phyloP scores from a whole-genome alignment of 2,113 vertebrate genomes.

The Podiceps cristatus region DNA sequence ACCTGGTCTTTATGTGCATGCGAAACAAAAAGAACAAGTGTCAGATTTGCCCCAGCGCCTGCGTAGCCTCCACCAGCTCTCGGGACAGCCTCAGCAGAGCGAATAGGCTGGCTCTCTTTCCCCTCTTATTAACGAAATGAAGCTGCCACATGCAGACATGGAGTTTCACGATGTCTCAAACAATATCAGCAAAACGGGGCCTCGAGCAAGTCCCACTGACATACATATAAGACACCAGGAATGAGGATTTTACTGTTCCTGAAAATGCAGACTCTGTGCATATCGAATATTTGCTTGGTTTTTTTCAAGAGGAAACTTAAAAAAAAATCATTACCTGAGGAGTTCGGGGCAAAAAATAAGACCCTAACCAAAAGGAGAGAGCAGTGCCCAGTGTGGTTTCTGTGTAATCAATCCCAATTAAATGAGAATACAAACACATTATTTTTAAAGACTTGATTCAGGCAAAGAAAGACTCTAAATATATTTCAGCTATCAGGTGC shows the following conservation, averaged over 20 bases:
- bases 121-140: background rate
- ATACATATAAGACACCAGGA: background rate
- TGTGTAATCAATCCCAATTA: background rate
- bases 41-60: background rate
- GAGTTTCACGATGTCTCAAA: background rate
- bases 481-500: background rate
- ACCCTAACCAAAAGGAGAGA: background rate
- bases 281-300: background rate
- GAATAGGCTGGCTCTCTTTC: background rate
- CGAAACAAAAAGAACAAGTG: background rate
- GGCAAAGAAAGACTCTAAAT: background rate
- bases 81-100: background rate
- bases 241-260: background rate
- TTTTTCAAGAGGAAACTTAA: background rate
- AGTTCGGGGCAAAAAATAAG: background rate
- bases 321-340: background rate
- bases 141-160: background rate
- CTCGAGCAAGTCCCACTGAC: background rate
- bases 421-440: background rate
- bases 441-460: background rate
- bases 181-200: background rate
- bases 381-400: background rate
- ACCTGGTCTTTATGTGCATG: accelerated
- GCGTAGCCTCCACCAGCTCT: background rate
- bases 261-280: background rate